A percentile compares a stretch with the other conserved stretches of the same genome.
These are phyloP conservation scores for Adelphocoris suturalis DNA, from an alignment of 2,888 invertebrate species.

Conservation along the genomic window DNA sequence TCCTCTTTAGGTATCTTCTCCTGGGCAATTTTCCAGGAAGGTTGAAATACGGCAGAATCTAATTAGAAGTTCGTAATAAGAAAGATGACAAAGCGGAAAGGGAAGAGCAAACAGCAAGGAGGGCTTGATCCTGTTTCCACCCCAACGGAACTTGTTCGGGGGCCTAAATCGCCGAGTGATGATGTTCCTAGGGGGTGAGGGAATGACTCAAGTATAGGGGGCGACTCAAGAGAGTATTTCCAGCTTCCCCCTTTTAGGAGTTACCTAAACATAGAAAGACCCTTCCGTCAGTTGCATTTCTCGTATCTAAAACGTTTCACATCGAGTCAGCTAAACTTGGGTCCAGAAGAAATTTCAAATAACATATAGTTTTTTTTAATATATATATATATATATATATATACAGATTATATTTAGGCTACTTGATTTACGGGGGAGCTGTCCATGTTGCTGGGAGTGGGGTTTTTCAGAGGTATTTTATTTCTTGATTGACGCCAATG, in stretches of 20 bases:
- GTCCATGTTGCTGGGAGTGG: no score
- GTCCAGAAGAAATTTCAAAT: no score
- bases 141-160: background rate
- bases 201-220: conserved; percentile 17
- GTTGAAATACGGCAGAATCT: background rate
- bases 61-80: conserved; percentile 27
- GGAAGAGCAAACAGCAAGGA: background rate
- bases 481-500: no score
- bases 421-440: no score
- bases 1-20: background rate
- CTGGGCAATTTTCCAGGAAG: background rate
- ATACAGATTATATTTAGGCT: no score
- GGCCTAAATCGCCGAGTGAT: conserved; percentile 32
- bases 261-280: conserved; percentile 7
- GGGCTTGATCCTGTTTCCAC: conserved; percentile 27
- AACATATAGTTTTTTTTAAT: no score
- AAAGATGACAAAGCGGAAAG: conserved; percentile 32
- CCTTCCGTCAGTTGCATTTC: background rate
- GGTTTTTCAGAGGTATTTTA: no score
- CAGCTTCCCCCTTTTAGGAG: background rate
- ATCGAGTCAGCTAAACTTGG: no score
- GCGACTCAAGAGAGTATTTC: background rate
- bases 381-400: no score
- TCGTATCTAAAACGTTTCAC: background rate
- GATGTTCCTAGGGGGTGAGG: conserved; percentile 15